Evolutionary conservation across 2,888 invertebrate genomes (phyloP).

Genomic region (Tenthredo livida): DNA sequence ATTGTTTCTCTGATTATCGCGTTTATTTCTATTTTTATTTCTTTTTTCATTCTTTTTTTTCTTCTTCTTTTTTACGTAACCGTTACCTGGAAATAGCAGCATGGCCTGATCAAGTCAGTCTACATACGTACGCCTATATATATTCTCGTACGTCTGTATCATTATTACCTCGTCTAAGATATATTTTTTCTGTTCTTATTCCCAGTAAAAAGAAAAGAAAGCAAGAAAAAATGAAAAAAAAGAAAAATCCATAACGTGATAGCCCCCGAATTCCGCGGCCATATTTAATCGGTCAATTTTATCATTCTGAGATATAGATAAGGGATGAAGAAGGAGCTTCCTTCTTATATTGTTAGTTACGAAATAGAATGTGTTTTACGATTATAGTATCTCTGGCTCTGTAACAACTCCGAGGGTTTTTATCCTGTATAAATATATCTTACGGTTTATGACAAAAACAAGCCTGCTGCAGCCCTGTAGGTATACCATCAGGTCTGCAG

Average conservation of each 20-base stretch:
- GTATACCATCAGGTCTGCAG: neutral
- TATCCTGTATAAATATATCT: neutral
- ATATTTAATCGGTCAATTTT: neutral
- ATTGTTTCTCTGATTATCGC: constrained; percentile 48
- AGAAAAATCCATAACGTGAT: neutral
- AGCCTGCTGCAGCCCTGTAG: neutral
- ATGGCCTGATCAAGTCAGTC: neutral
- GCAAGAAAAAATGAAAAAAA: neutral
- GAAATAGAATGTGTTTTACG: neutral
- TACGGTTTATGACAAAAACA: neutral
- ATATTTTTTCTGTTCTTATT: neutral
- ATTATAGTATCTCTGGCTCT: neutral
- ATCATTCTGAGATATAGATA: neutral
- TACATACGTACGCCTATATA: neutral
- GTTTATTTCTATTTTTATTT: constrained; percentile 28
- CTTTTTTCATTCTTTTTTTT: neutral
- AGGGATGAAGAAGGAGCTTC: neutral
- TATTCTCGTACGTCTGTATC: neutral
- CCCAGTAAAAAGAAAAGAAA: neutral
- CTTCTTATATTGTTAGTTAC: constrained; percentile 22
- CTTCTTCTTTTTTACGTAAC: constrained; percentile 23
- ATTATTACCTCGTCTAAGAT: neutral
- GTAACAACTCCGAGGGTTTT: neutral
- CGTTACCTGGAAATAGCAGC: constrained; percentile 39
- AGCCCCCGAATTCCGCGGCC: neutral